phyloP scores from a whole-genome alignment of 2,888 invertebrate genomes.

The Ramazzottius varieornatus region DNA sequence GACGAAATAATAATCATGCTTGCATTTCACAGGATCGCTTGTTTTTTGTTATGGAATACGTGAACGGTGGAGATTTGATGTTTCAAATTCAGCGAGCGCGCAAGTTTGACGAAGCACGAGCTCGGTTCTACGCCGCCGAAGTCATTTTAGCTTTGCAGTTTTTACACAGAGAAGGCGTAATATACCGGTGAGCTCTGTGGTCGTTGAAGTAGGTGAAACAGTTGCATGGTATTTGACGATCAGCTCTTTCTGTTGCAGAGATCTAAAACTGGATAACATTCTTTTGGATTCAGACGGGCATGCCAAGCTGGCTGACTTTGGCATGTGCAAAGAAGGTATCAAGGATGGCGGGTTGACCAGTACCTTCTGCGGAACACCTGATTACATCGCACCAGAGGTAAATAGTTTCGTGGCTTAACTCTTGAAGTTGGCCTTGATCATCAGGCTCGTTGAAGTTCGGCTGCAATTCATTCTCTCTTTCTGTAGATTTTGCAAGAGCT shows the following conservation, averaged over 20 bases:
- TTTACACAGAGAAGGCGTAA: constrained; percentile 80
- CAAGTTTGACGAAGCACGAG: constrained; percentile 80
- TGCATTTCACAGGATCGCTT: constrained; percentile 39
- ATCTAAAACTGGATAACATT: constrained; percentile 94
- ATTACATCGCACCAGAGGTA: constrained; percentile 91
- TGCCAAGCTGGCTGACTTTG: constrained; percentile 77
- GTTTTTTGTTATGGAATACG: constrained; percentile 99
- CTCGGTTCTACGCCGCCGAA: constrained; percentile 91
- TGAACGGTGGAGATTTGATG: constrained; percentile 83
- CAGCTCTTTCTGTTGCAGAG: constrained; percentile 40
- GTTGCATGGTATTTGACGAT: no score
- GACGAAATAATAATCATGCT: constrained; percentile 1
- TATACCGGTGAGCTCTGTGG: constrained; percentile 37
- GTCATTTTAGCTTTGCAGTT: constrained; percentile 91
- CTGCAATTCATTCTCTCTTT: constrained; percentile 4
- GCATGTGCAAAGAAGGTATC: constrained; percentile 95
- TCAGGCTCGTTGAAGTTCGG: not conserved
- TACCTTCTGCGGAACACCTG: constrained; percentile 97
- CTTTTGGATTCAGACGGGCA: constrained; percentile 80
- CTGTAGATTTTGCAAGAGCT: constrained; percentile 57
- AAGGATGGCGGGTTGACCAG: constrained; percentile 64
- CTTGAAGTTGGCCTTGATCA: constrained; percentile 1
- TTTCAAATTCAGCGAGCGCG: constrained; percentile 95
- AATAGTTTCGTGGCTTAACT: constrained; percentile 5
- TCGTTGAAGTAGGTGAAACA: not conserved